These are phyloP conservation scores for Hyperoplus immaculatus DNA, from an alignment of 2,797 vertebrate species.

Conservation along the genomic window DNA sequence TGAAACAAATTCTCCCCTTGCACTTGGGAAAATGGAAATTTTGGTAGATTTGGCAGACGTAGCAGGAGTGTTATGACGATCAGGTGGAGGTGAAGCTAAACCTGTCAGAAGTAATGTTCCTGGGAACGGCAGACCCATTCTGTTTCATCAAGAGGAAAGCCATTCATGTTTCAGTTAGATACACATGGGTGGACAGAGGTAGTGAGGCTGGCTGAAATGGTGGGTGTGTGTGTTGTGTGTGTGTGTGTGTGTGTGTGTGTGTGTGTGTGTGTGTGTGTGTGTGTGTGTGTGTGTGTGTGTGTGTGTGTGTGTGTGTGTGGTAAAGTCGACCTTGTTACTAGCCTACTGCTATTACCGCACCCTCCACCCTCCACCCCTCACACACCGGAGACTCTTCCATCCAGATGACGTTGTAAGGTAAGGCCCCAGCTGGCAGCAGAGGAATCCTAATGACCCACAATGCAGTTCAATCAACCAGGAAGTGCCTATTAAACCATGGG, in stretches of 20 bases:
- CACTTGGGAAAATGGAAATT: neutral
- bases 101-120: constrained; percentile 69
- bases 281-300: neutral
- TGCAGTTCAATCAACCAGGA: constrained; percentile 79
- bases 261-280: neutral
- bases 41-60: constrained; percentile 40
- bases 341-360: constrained; percentile 46
- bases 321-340: constrained; percentile 47
- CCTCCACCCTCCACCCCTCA: constrained; percentile 16
- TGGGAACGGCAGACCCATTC: constrained; percentile 62
- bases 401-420: constrained; percentile 43
- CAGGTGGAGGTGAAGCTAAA: constrained; percentile 60
- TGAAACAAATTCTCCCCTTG: constrained; percentile 17
- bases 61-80: constrained; percentile 57
- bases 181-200: constrained; percentile 72
- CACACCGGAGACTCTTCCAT: constrained; percentile 44
- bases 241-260: constrained; percentile 33
- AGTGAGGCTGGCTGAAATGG: constrained; percentile 61
- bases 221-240: constrained; percentile 29
- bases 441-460: constrained; percentile 78
- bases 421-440: constrained; percentile 75
- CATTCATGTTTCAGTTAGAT: constrained; percentile 76
- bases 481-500: constrained; percentile 72
- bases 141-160: constrained; percentile 65
- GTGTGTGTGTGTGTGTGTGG: constrained; percentile 18